Evolutionary conservation across 1,140 invertebrate species (phyloP).

Genomic region (Zaprionus lachaisei): DNA sequence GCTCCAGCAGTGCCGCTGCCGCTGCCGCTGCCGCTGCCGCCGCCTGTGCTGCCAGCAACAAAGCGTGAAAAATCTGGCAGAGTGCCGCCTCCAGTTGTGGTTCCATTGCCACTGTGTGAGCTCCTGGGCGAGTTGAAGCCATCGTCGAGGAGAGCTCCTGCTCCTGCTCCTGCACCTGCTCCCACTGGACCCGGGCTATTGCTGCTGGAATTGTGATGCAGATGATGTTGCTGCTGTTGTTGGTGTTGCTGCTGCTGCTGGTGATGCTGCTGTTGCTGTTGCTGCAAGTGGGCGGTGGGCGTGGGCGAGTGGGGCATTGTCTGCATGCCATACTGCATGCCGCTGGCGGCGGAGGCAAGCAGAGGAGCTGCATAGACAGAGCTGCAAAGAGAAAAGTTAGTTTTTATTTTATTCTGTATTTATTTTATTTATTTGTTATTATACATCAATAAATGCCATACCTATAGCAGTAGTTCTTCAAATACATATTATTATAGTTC

Average conservation of each 20-base stretch:
- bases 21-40: constrained; percentile 18
- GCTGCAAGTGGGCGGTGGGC: constrained; percentile 50
- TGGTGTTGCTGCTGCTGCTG: constrained; percentile 40
- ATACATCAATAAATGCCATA: constrained; percentile 37
- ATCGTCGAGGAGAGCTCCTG: constrained; percentile 60
- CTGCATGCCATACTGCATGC: constrained; percentile 77
- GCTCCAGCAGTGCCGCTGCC: constrained; percentile 47
- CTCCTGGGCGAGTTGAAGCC: constrained; percentile 77
- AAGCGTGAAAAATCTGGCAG: neutral
- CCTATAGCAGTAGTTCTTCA: constrained; percentile 83
- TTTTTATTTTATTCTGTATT: neutral
- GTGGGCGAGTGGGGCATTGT: constrained; percentile 57
- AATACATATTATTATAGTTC: constrained; percentile 82
- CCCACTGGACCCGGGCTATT: constrained; percentile 65
- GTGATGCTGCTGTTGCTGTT: constrained; percentile 47
- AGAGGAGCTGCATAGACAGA: constrained; percentile 76
- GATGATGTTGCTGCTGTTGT: constrained; percentile 60
- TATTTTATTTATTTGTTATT: neutral
- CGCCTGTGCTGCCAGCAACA: neutral
- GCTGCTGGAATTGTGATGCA: constrained; percentile 64
- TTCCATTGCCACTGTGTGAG: constrained; percentile 57
- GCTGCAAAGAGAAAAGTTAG: constrained; percentile 44
- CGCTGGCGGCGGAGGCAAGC: constrained; percentile 69
- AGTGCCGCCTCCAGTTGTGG: constrained; percentile 27
- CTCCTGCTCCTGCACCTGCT: constrained; percentile 34